Evolutionary conservation across 2,797 vertebrate species (phyloP), one percentile per base, ranked within the genome.

Genomic region (Bradypus variegatus): DNA sequence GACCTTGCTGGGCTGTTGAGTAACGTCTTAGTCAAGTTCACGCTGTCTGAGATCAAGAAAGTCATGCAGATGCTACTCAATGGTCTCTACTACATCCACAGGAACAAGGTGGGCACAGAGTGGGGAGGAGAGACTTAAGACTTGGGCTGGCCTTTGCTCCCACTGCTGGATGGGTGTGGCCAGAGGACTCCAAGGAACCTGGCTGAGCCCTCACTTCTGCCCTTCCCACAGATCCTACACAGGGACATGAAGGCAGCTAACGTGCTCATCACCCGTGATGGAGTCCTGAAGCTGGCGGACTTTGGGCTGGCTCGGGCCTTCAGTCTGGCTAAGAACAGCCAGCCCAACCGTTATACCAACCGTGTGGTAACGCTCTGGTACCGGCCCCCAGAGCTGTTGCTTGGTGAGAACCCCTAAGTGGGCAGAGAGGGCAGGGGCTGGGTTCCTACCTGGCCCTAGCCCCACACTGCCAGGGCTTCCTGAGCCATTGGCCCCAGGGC

Each of bases 21-120:
- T 97, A 99, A 99, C 0, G 98, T 98, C n/a, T 98, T 99, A 0
- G 99, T 99, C 5, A 99, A 99, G 96, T 99, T 99, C 97, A 99
- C 99, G 0, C 97, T 99, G 87, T 98, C 99, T 0, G 99, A 99
- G 97, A 99, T 99, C 96, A 99, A 99, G 97, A 99, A 99, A 93
- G 99, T 99, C 65, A 99, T 99, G 99, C 99, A 99, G 96, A 99
- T 99, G 99, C 96, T 99, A 27, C 97, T 99, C 81, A 99, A 99
- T 2, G 99, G 99, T 23, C 97, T 99, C 58, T 99, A 99, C 97
- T 99, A 99, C 96, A 99, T 99, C 96, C 99, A 99, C 97, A 98
- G 99, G 94, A 99, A 99, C 97, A 99, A 99, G 99, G 99, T 99
- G 93, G 93, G 70, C 16, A 19, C 41, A 5, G 36, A 2, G 11